phyloP scores from a whole-genome alignment of 2,888 invertebrate genomes.

The Tetheella fluctuosa region DNA sequence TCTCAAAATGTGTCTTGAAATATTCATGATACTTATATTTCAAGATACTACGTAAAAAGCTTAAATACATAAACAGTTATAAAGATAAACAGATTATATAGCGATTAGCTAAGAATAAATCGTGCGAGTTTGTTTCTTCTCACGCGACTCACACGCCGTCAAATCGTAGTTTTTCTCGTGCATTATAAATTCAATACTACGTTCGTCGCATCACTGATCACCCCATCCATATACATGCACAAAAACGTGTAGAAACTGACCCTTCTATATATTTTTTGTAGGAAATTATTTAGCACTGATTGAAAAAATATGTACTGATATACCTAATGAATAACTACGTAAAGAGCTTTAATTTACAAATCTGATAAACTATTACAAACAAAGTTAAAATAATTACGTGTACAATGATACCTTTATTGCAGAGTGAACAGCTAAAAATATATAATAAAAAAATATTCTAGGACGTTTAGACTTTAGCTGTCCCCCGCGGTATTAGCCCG shows the following conservation, averaged over 20 bases:
- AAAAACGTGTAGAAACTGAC: conserved; percentile 72
- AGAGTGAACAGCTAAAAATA: too few species aligned
- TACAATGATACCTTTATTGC: too few species aligned
- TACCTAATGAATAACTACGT: neutral
- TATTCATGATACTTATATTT: too few species aligned
- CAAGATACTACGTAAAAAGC: neutral
- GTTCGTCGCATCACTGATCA: conserved; percentile 73
- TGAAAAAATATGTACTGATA: neutral
- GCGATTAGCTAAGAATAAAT: conserved; percentile 41
- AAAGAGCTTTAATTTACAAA: neutral
- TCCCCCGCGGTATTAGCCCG: too few species aligned
- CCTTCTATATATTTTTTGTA: conserved; percentile 27
- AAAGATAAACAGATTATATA: conserved; percentile 14
- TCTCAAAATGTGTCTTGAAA: too few species aligned
- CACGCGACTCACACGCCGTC: conserved; percentile 70
- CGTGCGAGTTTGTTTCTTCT: conserved; percentile 63
- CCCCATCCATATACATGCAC: conserved; percentile 42
- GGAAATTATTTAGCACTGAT: neutral
- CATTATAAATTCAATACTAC: conserved; percentile 75
- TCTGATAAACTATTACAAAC: too few species aligned
- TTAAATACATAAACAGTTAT: neutral
- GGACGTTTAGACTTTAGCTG: too few species aligned
- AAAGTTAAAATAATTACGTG: too few species aligned
- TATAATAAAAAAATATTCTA: too few species aligned
- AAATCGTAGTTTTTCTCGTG: conserved; percentile 71